Conservation (phyloP, 2,797 vertebrate genomes). For the Cynodonichthys magdalenae region DNA sequence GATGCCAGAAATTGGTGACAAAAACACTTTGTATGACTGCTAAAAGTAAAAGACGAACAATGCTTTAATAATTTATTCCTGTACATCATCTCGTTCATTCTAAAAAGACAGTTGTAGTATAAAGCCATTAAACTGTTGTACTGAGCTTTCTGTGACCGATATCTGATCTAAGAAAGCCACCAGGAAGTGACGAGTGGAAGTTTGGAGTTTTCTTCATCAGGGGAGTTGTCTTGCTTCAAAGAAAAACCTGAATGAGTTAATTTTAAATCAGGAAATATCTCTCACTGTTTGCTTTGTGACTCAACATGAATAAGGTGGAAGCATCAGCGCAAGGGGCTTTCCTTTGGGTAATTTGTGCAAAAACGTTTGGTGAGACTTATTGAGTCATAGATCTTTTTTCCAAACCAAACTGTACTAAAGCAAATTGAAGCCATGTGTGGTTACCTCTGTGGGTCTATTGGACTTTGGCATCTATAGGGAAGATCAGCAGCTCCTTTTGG, state of each 20-base stretch:
- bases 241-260: slow-evolving; percentile 77
- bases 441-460: slow-evolving; percentile 25
- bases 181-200: slow-evolving; percentile 52
- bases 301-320: slow-evolving; percentile 76
- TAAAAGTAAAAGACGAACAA: too few relatives aligned
- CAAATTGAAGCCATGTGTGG: slow-evolving; percentile 25
- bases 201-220: slow-evolving; percentile 62
- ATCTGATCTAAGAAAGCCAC: slow-evolving; percentile 25
- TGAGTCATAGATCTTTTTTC: slow-evolving; percentile 68
- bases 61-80: too few relatives aligned
- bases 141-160: slow-evolving; percentile 6
- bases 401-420: slow-evolving; percentile 51
- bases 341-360: slow-evolving; percentile 62
- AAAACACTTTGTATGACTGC: too few relatives aligned
- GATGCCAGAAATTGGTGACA: too few relatives aligned
- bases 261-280: slow-evolving; percentile 73
- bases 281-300: slow-evolving; percentile 74
- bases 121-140: slow-evolving; percentile 23
- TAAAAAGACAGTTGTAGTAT: background rate
- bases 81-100: background rate
- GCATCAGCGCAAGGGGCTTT: slow-evolving; percentile 70
- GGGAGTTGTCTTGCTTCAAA: slow-evolving; percentile 65
- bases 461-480: slow-evolving; percentile 1
- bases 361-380: slow-evolving; percentile 55
- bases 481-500: slow-evolving; percentile 7